Evolutionary conservation across 2,113 vertebrate genomes (phyloP).

Genomic region (Dicentrarchus labrax): DNA sequence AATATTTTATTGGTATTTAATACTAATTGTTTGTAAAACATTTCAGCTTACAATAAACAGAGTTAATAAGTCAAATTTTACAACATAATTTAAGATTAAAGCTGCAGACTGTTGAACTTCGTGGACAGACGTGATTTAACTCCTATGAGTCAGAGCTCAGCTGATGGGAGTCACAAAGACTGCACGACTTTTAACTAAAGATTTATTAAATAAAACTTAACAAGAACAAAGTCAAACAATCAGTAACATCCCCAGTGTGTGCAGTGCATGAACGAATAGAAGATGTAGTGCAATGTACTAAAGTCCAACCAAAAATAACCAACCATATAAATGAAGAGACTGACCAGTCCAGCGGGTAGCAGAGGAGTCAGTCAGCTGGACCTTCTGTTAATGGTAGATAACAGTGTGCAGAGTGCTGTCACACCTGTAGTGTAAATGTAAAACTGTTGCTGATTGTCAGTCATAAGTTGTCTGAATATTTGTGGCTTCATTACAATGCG

Average conservation of each 20-base stretch:
- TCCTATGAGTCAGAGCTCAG: neutral
- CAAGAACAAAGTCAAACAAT: slow-evolving; percentile 32
- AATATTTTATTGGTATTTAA: neutral
- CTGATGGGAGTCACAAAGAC: neutral
- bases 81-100: neutral
- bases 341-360: slow-evolving; percentile 6
- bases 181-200: slow-evolving; percentile 23
- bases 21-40: neutral
- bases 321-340: slow-evolving; percentile 15
- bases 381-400: slow-evolving; percentile 9
- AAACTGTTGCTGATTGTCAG: slow-evolving; percentile 17
- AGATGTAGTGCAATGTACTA: slow-evolving; percentile 23
- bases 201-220: slow-evolving; percentile 46
- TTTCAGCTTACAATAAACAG: neutral
- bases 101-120: neutral
- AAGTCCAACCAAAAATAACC: slow-evolving; percentile 58
- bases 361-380: slow-evolving; percentile 15
- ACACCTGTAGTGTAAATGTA: slow-evolving; percentile 55
- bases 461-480: slow-evolving; percentile 20
- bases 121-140: neutral
- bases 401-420: neutral
- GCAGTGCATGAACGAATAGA: neutral
- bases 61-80: neutral
- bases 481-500: slow-evolving; percentile 18
- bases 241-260: slow-evolving; percentile 14